Base-by-base conservation (phyloP, 2,888 invertebrate species). In the Baccha elongata region DNA sequence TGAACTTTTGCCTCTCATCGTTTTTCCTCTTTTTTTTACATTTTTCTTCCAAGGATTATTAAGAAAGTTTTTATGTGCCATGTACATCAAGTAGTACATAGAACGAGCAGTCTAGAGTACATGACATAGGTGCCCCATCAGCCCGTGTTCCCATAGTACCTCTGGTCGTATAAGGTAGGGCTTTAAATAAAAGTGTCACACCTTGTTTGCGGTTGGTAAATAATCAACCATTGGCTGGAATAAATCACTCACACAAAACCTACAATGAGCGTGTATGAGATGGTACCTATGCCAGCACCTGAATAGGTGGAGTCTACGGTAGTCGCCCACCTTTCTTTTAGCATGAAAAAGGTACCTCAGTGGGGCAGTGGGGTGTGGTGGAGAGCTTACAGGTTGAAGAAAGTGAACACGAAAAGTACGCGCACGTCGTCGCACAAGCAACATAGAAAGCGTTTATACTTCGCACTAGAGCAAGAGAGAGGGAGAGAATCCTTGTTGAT, bases 211-310 rank as follows among this genome's bases (percentile, higher is more conserved):
- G 83, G 83, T 87, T 85, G 87, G 87, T 87, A 87, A 89, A 89
- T 88, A 88, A 88, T 88, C 89, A 89, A 89, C 89, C 90, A 90
- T 90, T 90, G 90, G 90, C 87, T 90, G 89, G 88, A 87, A 90
- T 90, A 90, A 89, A 90, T 90, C 89, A 90, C 88, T 83, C 79
- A 73, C 79, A 84, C 83, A 80, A 68, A 68, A 85, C 83, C 85
- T 85, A 74, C 74, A 71, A 32, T 85, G 83, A 76, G 79, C 72
- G 72, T 79, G 83, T 68, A 64, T 72, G 76, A 75, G 72, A 79
- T 69, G 79, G 84, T 79, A 84, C 74, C 80, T 79, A 74, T 80
- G 48, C 37, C 79, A 84, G 84, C 84, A 84, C 84, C 84, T 84
- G 79, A 84, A 79, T 79, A 84, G 84, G 84, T 79, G 84, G 84